Conservation (phyloP, 2,888 invertebrate genomes). For the Drosophila tanythrix region DNA sequence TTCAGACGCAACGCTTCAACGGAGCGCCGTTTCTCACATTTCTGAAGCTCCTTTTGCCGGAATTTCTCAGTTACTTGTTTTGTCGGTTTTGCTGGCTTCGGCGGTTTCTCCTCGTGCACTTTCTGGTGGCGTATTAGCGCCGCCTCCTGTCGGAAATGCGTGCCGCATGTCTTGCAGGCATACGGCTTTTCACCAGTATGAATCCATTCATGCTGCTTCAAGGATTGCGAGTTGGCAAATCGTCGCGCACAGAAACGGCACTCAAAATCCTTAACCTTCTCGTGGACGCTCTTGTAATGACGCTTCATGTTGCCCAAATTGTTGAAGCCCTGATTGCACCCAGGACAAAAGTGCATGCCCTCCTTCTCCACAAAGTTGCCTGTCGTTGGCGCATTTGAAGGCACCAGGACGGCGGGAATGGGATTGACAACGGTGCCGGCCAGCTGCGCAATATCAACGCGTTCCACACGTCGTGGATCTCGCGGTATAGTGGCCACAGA, state of each 20-base stretch:
- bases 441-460: slow-evolving; percentile 77
- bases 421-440: slow-evolving; percentile 82
- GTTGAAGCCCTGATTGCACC: slow-evolving; percentile 81
- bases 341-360: slow-evolving; percentile 80
- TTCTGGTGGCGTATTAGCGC: slow-evolving; percentile 83
- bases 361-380: slow-evolving; percentile 80
- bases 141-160: slow-evolving; percentile 82
- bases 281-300: slow-evolving; percentile 83
- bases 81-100: slow-evolving; percentile 42
- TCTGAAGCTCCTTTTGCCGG: slow-evolving; percentile 73
- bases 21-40: slow-evolving; percentile 70
- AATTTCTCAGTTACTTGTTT: slow-evolving; percentile 63
- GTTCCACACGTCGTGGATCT: slow-evolving; percentile 81
- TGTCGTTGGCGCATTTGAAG: slow-evolving; percentile 59
- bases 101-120: slow-evolving; percentile 74
- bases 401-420: slow-evolving; percentile 71
- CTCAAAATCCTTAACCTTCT: slow-evolving; percentile 83
- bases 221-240: slow-evolving; percentile 83
- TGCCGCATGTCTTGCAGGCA: slow-evolving; percentile 77
- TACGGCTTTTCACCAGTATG: slow-evolving; percentile 84
- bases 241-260: slow-evolving; percentile 82
- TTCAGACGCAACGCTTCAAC: slow-evolving; percentile 69
- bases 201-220: slow-evolving; percentile 84
- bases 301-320: slow-evolving; percentile 83
- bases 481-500: slow-evolving; percentile 80